Base-by-base conservation (phyloP, 2,888 invertebrate genomes). In the Eupeodes luniger region DNA sequence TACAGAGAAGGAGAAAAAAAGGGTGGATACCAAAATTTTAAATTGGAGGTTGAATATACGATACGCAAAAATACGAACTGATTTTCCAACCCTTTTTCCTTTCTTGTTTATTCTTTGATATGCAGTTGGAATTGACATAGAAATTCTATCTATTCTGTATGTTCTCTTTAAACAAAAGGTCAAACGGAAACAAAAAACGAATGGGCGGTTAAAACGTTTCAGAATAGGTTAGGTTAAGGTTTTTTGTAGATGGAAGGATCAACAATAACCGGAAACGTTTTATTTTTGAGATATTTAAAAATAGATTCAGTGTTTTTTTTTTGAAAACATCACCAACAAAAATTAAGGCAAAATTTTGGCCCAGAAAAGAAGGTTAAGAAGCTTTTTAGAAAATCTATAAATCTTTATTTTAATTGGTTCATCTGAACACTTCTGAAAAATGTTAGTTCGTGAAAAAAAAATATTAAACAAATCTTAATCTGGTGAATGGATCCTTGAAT, bases 41-140 rank as follows among this genome's bases (percentile, higher is more conserved):
- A 44, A 40, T 70, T 16, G 19, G 70, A 70, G 70, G 53, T 53
- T 55, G 40, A 12, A 44, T 70, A 70, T 55, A 40, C 55, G 40
- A 4, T 14, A 1, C 36, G 36, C 36, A 67, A 34, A n/a, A 19
- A 10, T 12, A 10, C 19, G 14, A 12, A 19, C 9, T 70, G 67
- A 1, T 53, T 34, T 51, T 66, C 12, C 11, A n/a, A 27, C 53
- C 55, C 16, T 9, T 36, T 10, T 14, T 70, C 36, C 11, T 27
- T 16, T 11, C 53, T 36, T 40, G 36, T 34, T 12, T 19, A 55
- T 5, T 70, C 12, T 40, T 5, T 62, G 62, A 0, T 16, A 44
- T 40, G 55, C 69, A 70, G 55, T 40, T 69, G 49, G 53, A 53
- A 55, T 34, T 66, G 49, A 66, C 14, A 47, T 47, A 70, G 53